Conservation (phyloP, 2,888 invertebrate species). For the Macrosoma leucophasiata region DNA sequence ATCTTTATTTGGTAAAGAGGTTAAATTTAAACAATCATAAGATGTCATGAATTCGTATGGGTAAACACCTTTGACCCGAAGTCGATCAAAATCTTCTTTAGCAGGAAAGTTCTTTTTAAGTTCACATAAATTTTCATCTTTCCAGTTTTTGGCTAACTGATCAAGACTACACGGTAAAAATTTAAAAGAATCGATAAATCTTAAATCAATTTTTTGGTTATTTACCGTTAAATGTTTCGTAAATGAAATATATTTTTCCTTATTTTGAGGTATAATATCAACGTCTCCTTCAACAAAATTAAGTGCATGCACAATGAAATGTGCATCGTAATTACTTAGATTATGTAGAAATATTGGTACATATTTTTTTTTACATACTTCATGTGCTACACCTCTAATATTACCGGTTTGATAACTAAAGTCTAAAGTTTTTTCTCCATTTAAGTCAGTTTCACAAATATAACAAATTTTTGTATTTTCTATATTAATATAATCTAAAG, state of each 20-base stretch:
- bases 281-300: slow-evolving; percentile 25
- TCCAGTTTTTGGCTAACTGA: slow-evolving; percentile 13
- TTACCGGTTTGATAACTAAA: too few species aligned
- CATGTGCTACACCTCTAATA: too few species aligned
- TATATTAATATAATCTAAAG: slow-evolving; percentile 10
- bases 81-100: slow-evolving; percentile 5
- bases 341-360: slow-evolving; percentile 29
- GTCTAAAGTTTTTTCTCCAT: too few species aligned
- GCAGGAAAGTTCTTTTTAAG: slow-evolving; percentile 1
- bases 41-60: slow-evolving; percentile 20
- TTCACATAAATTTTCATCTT: slow-evolving; percentile 2
- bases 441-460: too few species aligned
- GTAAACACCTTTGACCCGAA: slow-evolving; percentile 11
- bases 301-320: slow-evolving; percentile 32
- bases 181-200: slow-evolving; percentile 21
- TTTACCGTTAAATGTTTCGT: slow-evolving; percentile 25
- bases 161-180: slow-evolving; percentile 19
- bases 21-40: slow-evolving; percentile 12
- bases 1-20: slow-evolving; percentile 5
- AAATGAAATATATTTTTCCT: slow-evolving; percentile 36
- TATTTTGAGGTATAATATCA: slow-evolving; percentile 28
- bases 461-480: slow-evolving; percentile 6
- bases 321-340: slow-evolving; percentile 30
- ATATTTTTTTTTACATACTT: too few species aligned
- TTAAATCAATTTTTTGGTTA: slow-evolving; percentile 4